Percentiles rank a stretch among this genome's conserved stretches.
phyloP scores from a whole-genome alignment of 2,888 invertebrate species.

The Patella caerulea region DNA sequence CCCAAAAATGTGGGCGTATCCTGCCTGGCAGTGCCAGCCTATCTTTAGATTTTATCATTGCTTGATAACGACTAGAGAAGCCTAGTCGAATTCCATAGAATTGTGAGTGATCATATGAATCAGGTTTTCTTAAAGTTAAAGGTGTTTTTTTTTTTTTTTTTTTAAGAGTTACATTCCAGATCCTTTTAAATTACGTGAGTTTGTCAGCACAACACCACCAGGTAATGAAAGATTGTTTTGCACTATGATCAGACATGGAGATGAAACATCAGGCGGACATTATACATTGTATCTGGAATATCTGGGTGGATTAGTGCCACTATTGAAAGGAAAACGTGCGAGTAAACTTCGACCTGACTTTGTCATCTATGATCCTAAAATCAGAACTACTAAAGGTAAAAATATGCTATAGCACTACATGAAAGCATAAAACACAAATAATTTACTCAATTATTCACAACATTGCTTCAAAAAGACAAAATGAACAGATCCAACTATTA shows the following conservation, averaged over 20 bases:
- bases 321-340: slow-evolving; percentile 94
- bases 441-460: no score
- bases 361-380: slow-evolving; percentile 80
- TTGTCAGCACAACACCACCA: slow-evolving; percentile 92
- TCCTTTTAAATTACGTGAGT: slow-evolving; percentile 86
- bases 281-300: slow-evolving; percentile 87
- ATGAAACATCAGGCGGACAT: slow-evolving; percentile 71
- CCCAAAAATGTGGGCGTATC: no score
- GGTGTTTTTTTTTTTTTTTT: slow-evolving; percentile 4
- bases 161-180: slow-evolving; percentile 94
- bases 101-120: no score
- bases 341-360: slow-evolving; percentile 98
- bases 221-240: slow-evolving; percentile 92
- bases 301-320: slow-evolving; percentile 94
- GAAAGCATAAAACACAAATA: no score
- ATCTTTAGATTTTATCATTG: no score
- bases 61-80: no score
- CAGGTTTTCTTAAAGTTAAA: no score
- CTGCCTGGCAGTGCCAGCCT: no score
- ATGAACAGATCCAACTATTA: no score
- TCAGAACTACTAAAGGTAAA: slow-evolving; percentile 59
- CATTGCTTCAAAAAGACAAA: no score
- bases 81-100: no score
- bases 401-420: background rate
- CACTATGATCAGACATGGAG: slow-evolving; percentile 94